These are phyloP conservation scores for Saccopteryx bilineata DNA, from an alignment of 2,113 vertebrate genomes.

Conservation along the genomic window DNA sequence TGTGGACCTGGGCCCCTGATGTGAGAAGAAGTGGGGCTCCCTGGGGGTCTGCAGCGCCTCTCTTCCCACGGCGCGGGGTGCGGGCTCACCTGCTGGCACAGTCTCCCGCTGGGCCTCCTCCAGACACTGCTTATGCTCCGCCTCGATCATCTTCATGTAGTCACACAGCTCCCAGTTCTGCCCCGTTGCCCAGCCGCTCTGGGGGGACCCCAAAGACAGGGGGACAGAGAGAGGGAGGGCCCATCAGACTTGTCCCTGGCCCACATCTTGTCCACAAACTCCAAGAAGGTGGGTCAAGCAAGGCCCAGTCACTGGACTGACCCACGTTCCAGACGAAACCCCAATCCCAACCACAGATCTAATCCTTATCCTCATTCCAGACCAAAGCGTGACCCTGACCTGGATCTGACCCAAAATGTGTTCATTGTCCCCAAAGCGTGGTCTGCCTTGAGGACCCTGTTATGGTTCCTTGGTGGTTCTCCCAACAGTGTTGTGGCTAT, in stretches of 20 bases:
- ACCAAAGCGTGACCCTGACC: neutral
- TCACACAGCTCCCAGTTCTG: constrained; percentile 62
- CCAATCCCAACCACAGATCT: neutral
- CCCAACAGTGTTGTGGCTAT: neutral
- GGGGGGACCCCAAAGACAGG: neutral
- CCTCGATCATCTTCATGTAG: constrained; percentile 30
- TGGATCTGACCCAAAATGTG: neutral
- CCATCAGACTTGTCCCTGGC: rapidly evolving
- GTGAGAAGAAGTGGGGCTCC: neutral
- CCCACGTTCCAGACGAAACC: neutral
- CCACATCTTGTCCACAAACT: rapidly evolving
- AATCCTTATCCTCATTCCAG: neutral
- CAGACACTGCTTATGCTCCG: constrained; percentile 70
- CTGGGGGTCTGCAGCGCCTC: rapidly evolving
- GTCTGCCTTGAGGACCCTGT: neutral
- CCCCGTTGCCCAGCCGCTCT: neutral
- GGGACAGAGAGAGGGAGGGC: constrained; percentile 17
- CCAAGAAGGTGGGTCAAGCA: neutral
- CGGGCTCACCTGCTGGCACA: constrained; percentile 68
- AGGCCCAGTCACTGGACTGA: neutral
- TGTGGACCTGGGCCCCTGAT: rapidly evolving
- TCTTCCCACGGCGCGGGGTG: rapidly evolving
- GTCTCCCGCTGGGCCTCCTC: constrained; percentile 67
- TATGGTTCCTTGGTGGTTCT: neutral
- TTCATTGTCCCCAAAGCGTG: neutral